Percentiles rank a stretch among this genome's conserved stretches.
These are phyloP conservation scores for Acrobasis consociella DNA, from an alignment of 2,888 invertebrate species.

Conservation along the genomic window DNA sequence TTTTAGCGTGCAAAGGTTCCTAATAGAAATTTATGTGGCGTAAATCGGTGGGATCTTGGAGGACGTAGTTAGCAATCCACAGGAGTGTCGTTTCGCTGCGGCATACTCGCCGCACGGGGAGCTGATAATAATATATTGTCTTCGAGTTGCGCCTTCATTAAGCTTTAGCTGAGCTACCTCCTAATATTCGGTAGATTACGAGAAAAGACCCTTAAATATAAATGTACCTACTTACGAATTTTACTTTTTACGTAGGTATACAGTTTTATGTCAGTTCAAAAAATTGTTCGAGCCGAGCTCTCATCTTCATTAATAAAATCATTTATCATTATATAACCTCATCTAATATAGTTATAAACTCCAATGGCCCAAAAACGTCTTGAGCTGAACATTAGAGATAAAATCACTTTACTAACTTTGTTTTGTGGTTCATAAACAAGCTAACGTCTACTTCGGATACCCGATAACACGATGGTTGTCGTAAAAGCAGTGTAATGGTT, in stretches of 20 bases:
- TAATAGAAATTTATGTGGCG: slow-evolving; percentile 47
- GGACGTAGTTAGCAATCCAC: slow-evolving; percentile 60
- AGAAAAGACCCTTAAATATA: no score
- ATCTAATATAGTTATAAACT: neutral
- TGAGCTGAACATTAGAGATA: neutral
- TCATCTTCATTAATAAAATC: no score
- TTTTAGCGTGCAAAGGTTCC: slow-evolving; percentile 41
- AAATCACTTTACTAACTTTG: slow-evolving; percentile 12
- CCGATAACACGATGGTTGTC: slow-evolving; percentile 7
- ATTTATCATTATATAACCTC: neutral
- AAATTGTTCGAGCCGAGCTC: no score
- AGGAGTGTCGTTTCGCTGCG: slow-evolving; percentile 56
- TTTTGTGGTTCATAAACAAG: slow-evolving; percentile 16
- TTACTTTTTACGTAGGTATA: no score
- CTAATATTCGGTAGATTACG: no score
- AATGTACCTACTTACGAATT: no score
- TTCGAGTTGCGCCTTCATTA: slow-evolving; percentile 46
- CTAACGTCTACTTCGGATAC: neutral
- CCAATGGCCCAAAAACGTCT: neutral
- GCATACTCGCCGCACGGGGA: slow-evolving; percentile 39
- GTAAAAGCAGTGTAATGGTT: neutral
- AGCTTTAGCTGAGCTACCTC: slow-evolving; percentile 35
- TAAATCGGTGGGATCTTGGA: slow-evolving; percentile 59
- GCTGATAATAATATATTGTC: slow-evolving; percentile 62
- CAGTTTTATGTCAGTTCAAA: no score